phyloP scores from a whole-genome alignment of 2,797 vertebrate species.

The Dermochelys coriacea region DNA sequence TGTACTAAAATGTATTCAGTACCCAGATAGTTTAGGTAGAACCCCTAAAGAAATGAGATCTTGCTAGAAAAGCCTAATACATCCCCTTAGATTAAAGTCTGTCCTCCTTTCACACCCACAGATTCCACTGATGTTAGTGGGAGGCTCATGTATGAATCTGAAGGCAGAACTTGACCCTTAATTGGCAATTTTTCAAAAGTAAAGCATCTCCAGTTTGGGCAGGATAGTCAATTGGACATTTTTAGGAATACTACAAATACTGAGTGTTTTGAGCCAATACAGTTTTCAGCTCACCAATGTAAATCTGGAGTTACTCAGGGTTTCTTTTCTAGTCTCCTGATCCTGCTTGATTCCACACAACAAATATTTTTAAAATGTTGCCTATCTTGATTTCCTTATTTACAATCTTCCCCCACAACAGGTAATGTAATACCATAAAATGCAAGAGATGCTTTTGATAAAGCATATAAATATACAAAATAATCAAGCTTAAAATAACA shows the following conservation, averaged over 20 bases:
- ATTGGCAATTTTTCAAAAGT: not conserved
- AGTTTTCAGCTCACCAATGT: not conserved
- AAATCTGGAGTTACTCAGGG: slow-evolving; percentile 1
- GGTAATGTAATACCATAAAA: slow-evolving; percentile 23
- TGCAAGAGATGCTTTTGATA: not conserved
- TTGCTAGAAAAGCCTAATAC: not conserved
- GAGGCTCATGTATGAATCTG: not conserved
- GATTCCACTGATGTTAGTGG: not conserved
- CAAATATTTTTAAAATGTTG: not conserved
- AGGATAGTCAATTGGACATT: accelerated
- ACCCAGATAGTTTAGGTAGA: not conserved
- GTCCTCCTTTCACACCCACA: not conserved
- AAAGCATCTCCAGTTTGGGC: not conserved
- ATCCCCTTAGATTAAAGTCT: not conserved
- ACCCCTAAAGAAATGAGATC: not conserved
- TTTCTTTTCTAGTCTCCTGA: not conserved
- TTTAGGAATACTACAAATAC: not conserved
- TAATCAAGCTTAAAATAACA: slow-evolving; percentile 25
- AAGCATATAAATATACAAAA: not conserved
- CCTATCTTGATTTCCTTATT: not conserved
- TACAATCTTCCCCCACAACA: slow-evolving; percentile 23
- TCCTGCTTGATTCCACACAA: not conserved
- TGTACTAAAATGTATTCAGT: not conserved
- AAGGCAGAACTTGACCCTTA: slow-evolving; percentile 19
- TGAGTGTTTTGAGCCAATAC: not conserved